A percentile compares a stretch with the other conserved stretches of the same genome.
Evolutionary conservation across 1,140 invertebrate species (phyloP).

Genomic region (Cyphomyrmex costatus): DNA sequence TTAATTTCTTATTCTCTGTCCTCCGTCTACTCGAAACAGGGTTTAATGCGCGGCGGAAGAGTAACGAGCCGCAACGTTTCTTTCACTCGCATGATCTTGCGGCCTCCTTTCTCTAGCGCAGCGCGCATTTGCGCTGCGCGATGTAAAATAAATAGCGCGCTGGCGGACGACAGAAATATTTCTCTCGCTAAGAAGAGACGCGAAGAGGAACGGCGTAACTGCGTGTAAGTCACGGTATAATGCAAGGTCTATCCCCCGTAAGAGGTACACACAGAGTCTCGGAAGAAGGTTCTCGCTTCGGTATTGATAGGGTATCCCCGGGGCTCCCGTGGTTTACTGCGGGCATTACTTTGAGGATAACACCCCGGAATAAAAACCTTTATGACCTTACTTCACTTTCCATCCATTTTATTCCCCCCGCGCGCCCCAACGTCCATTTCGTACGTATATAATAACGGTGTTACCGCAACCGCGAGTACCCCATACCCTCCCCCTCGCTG

Average conservation of each 20-base stretch:
- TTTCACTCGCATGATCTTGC: background rate
- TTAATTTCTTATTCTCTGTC: too few relatives aligned
- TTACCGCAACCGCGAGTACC: conserved; percentile 59
- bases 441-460: conserved; percentile 64
- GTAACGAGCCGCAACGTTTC: background rate
- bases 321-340: conserved; percentile 79
- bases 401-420: conserved; percentile 75
- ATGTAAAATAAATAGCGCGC: conserved; percentile 39
- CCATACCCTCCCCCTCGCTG: conserved; percentile 3
- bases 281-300: conserved; percentile 58
- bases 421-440: conserved; percentile 43
- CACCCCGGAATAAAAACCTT: conserved; percentile 82
- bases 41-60: background rate
- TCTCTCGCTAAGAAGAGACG: conserved; percentile 34
- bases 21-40: background rate
- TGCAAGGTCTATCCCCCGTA: conserved; percentile 66
- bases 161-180: conserved; percentile 31
- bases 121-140: background rate
- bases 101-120: background rate
- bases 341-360: conserved; percentile 81
- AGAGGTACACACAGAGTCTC: conserved; percentile 52
- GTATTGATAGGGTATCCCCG: conserved; percentile 76
- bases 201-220: conserved; percentile 41
- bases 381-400: conserved; percentile 80
- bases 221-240: conserved; percentile 72